Evolutionary conservation across 1,140 invertebrate genomes (phyloP).

Genomic region (Drosophila nannoptera): DNA sequence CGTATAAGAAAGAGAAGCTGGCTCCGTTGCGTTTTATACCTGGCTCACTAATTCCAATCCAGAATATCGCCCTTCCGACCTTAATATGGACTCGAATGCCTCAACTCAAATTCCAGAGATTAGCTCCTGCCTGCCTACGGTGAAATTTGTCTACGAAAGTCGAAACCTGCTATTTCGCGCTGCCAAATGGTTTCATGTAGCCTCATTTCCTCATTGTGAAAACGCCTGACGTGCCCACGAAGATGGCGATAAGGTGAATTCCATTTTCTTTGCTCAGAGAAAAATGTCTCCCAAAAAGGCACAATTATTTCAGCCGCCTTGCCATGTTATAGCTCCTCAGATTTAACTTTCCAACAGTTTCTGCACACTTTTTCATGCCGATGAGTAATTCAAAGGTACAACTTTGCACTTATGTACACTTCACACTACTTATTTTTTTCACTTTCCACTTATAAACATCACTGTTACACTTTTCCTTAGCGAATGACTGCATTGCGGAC

Average conservation of each 20-base stretch:
- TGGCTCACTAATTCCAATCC: slow-evolving; percentile 54
- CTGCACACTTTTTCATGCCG: slow-evolving; percentile 55
- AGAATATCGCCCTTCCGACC: slow-evolving; percentile 14
- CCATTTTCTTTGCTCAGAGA: slow-evolving; percentile 62
- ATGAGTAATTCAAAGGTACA: slow-evolving; percentile 4
- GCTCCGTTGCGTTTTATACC: slow-evolving; percentile 48
- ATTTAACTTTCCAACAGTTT: slow-evolving; percentile 31
- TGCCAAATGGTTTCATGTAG: slow-evolving; percentile 35
- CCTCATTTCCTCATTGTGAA: slow-evolving; percentile 48
- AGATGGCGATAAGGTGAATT: slow-evolving; percentile 27
- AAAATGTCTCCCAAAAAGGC: slow-evolving; percentile 29
- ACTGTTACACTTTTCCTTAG: slow-evolving; percentile 58
- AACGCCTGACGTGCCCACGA: slow-evolving; percentile 44
- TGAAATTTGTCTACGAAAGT: slow-evolving; percentile 53
- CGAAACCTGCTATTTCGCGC: slow-evolving; percentile 32
- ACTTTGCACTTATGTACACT: slow-evolving; percentile 12
- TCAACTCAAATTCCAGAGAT: slow-evolving; percentile 21
- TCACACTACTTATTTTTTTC: slow-evolving; percentile 8
- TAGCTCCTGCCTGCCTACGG: slow-evolving; percentile 57
- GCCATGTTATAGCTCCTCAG: slow-evolving; percentile 41
- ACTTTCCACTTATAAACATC: slow-evolving; percentile 41
- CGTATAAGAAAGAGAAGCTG: slow-evolving; percentile 46
- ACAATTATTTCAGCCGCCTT: slow-evolving; percentile 51
- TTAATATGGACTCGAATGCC: slow-evolving; percentile 26
- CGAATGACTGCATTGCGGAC: slow-evolving; percentile 35